phyloP scores from a whole-genome alignment of 2,113 vertebrate species.

The Erpornis zantholeuca region DNA sequence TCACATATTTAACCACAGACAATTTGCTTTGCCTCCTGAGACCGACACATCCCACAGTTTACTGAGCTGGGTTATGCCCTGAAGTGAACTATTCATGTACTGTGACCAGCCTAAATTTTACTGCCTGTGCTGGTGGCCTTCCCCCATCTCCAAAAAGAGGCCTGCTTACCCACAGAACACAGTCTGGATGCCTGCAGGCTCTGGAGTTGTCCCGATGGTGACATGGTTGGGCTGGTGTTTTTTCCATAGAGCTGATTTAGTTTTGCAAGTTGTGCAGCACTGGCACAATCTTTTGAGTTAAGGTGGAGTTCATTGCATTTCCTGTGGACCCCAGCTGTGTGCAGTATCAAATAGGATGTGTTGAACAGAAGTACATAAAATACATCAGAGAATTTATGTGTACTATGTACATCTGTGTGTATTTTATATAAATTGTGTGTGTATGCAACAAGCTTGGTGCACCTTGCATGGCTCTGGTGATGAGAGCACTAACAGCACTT shows the following conservation, averaged over 20 bases:
- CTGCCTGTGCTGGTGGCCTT: background rate
- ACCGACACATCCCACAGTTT: slow-evolving; percentile 13
- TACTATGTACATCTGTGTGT: fast-evolving
- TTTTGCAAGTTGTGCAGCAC: background rate
- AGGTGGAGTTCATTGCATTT: background rate
- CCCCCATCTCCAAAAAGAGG: background rate
- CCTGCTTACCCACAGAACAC: background rate
- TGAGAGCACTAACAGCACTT: background rate
- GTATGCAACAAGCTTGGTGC: background rate
- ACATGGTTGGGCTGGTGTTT: background rate
- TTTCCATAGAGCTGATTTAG: background rate
- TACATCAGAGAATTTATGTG: background rate
- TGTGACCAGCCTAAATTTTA: background rate
- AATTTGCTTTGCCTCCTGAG: slow-evolving; percentile 54
- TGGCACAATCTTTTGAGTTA: background rate
- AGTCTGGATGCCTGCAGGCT: background rate
- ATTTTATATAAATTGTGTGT: background rate
- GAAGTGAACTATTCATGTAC: background rate
- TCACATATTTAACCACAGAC: slow-evolving; percentile 25
- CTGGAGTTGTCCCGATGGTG: fast-evolving
- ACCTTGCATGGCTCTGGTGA: background rate
- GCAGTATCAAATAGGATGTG: fast-evolving
- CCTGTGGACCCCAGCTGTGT: background rate
- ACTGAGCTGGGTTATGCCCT: slow-evolving; percentile 16
- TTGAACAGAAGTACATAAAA: background rate